These are phyloP conservation scores for Panagrolaimus sp. DNA, from an alignment of 1,140 invertebrate species.

Conservation along the genomic window DNA sequence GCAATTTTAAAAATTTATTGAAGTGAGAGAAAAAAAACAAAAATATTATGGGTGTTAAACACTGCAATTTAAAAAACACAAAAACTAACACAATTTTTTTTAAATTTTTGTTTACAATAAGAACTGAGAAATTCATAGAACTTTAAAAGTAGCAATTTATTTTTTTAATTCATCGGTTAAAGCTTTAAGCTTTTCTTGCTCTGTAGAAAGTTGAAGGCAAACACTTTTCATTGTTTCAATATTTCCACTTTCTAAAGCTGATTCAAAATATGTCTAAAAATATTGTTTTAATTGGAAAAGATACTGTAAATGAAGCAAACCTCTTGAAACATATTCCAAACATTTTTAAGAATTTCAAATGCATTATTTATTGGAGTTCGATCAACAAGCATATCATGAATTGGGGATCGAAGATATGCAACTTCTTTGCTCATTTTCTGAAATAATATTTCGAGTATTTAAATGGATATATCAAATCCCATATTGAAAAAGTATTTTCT, in stretches of 20 bases:
- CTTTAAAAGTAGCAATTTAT: no score
- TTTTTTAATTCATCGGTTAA: no score
- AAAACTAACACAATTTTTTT: no score
- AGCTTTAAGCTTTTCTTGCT: neutral
- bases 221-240: slow-evolving; percentile 15
- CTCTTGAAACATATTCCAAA: slow-evolving; percentile 5
- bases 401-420: neutral
- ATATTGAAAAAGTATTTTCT: no score
- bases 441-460: neutral
- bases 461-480: no score
- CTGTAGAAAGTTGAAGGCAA: neutral
- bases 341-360: slow-evolving; percentile 2
- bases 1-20: no score
- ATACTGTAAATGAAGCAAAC: neutral
- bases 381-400: slow-evolving; percentile 15
- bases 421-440: slow-evolving; percentile 4
- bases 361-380: neutral
- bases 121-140: no score
- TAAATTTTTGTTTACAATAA: no score
- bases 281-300: neutral
- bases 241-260: slow-evolving; percentile 5
- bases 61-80: no score
- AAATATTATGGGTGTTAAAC: no score
- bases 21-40: no score
- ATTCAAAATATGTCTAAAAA: slow-evolving; percentile 15